Evolutionary conservation across 2,888 invertebrate genomes (phyloP).

Genomic region (Psylliodes chrysocephalus): DNA sequence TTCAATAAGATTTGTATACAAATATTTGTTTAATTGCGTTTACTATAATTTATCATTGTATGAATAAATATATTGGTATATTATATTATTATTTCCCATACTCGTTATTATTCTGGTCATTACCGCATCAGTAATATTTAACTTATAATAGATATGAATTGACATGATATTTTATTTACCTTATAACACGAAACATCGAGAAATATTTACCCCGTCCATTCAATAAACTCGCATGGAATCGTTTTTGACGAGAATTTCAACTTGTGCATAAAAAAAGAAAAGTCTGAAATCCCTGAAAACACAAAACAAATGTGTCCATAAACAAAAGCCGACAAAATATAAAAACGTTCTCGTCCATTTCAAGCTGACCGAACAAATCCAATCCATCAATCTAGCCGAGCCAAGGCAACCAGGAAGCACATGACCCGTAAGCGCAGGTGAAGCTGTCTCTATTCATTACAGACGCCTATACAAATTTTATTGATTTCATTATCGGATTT

Average conservation of each 20-base stretch:
- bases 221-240: constrained; percentile 1
- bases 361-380: constrained; percentile 33
- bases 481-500: constrained; percentile 37
- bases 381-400: constrained; percentile 32
- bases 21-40: too few species aligned
- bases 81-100: too few species aligned
- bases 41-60: too few species aligned
- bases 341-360: constrained; percentile 31
- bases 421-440: constrained; percentile 34
- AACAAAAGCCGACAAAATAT: constrained; percentile 33
- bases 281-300: constrained; percentile 25
- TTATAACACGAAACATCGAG: background rate
- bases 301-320: constrained; percentile 33
- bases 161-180: too few species aligned
- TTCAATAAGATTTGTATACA: too few species aligned
- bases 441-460: constrained; percentile 16
- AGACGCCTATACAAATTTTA: constrained; percentile 31
- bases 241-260: constrained; percentile 13
- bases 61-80: too few species aligned
- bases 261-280: constrained; percentile 14
- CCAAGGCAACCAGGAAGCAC: constrained; percentile 24
- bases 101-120: too few species aligned
- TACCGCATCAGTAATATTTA: too few species aligned
- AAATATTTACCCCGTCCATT: background rate
- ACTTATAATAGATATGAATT: too few species aligned